A percentile compares a stretch with the other conserved stretches of the same genome.
Conservation (phyloP, 2,888 invertebrate species). For the Drosophila borborema region DNA sequence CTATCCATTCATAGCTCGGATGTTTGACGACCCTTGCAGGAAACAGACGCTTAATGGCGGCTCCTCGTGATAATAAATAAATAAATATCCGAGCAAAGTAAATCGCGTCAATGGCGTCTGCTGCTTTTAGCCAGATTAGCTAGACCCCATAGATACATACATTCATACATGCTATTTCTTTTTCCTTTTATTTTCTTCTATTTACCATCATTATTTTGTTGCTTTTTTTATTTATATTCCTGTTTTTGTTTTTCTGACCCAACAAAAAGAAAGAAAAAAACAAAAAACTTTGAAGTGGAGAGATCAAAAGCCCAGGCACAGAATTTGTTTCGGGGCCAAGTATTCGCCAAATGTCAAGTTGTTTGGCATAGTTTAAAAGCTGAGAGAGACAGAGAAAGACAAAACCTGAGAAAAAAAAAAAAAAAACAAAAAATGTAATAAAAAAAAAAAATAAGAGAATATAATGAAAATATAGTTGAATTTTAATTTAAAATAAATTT, state of each 20-base stretch:
- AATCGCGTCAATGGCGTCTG: constrained; percentile 56
- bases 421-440: constrained; percentile 6
- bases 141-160: constrained; percentile 13
- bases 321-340: constrained; percentile 61
- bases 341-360: constrained; percentile 60
- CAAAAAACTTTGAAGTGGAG: constrained; percentile 45
- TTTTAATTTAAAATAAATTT: neutral
- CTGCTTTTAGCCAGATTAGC: constrained; percentile 63
- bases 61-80: constrained; percentile 57
- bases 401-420: constrained; percentile 21
- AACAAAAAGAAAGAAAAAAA: constrained; percentile 48
- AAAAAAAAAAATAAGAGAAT: neutral
- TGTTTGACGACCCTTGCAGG: constrained; percentile 47
- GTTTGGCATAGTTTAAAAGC: constrained; percentile 52
- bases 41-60: constrained; percentile 62
- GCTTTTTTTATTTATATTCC: constrained; percentile 13
- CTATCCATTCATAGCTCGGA: constrained; percentile 12
- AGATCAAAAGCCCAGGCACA: constrained; percentile 57
- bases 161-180: constrained; percentile 3
- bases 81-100: constrained; percentile 57
- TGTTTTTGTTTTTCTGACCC: constrained; percentile 37
- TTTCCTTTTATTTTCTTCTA: constrained; percentile 1
- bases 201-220: constrained; percentile 6
- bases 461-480: constrained; percentile 9
- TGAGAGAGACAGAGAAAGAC: constrained; percentile 31